Conservation (phyloP, 2,797 vertebrate genomes). For the Iguana delicatissima region DNA sequence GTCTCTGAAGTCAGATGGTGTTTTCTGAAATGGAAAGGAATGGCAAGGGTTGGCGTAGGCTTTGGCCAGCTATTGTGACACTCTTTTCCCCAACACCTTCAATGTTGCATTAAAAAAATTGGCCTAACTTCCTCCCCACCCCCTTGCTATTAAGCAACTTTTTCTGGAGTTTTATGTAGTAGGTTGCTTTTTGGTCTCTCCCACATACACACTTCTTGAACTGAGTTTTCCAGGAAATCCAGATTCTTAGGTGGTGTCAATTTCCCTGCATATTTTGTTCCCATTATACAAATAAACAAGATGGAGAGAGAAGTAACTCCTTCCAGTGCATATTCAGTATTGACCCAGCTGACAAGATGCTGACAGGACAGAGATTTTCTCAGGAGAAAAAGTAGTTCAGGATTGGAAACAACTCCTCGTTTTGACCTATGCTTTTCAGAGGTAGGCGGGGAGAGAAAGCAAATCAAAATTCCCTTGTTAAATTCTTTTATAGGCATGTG, state of each 20-base stretch:
- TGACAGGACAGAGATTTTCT: slow-evolving; percentile 67
- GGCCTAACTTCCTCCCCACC: slow-evolving; percentile 12
- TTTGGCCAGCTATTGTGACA: neutral
- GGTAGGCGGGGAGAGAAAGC: neutral
- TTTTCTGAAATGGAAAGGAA: slow-evolving; percentile 6
- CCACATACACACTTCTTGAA: slow-evolving; percentile 28
- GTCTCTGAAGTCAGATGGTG: slow-evolving; percentile 14
- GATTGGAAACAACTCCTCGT: neutral
- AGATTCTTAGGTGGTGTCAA: slow-evolving; percentile 71
- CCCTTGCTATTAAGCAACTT: slow-evolving; percentile 11
- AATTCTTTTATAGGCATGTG: neutral
- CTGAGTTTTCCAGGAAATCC: slow-evolving; percentile 70
- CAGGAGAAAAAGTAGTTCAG: slow-evolving; percentile 58
- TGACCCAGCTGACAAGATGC: slow-evolving; percentile 63
- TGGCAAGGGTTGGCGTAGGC: neutral
- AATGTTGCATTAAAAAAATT: neutral
- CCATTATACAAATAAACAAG: slow-evolving; percentile 76
- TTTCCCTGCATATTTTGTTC: slow-evolving; percentile 74
- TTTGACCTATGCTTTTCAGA: neutral
- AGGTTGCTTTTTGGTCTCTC: slow-evolving; percentile 20
- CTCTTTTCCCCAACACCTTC: neutral
- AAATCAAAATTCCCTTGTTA: neutral
- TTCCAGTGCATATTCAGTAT: slow-evolving; percentile 60
- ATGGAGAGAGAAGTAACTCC: slow-evolving; percentile 60
- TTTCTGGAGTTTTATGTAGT: slow-evolving; percentile 2